A percentile compares a stretch with the other conserved stretches of the same genome.
These are phyloP conservation scores for Alosa alosa DNA, from an alignment of 2,113 vertebrate genomes.

Conservation along the genomic window DNA sequence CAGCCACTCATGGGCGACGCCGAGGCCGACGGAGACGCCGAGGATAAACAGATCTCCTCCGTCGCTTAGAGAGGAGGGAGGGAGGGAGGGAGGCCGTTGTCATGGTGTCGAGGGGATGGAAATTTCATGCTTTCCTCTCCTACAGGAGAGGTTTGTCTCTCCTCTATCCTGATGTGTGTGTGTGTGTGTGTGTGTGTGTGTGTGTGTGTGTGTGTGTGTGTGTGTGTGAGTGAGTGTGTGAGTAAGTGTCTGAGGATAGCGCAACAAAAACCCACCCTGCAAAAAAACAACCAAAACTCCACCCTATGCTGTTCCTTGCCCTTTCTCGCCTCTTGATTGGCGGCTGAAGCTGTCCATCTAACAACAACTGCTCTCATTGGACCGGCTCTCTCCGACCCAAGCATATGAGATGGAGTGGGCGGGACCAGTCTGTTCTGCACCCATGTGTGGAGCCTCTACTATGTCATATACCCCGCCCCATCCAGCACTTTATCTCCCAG, in stretches of 20 bases:
- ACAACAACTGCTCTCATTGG: not conserved
- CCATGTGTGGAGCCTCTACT: too few relatives aligned
- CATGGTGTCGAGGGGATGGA: not conserved
- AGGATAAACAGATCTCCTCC: slow-evolving; percentile 96
- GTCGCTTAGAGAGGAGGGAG: slow-evolving; percentile 80
- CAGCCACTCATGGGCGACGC: slow-evolving; percentile 96
- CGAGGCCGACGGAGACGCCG: slow-evolving; percentile 82
- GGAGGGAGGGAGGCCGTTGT: not conserved
- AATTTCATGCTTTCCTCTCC: not conserved
- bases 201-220: too few relatives aligned
- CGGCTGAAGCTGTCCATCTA: not conserved
- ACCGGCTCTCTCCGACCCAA: not conserved
- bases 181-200: not conserved
- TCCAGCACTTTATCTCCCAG: slow-evolving; percentile 67
- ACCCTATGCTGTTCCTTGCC: slow-evolving; percentile 45
- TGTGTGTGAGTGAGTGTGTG: not conserved
- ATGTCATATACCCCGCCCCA: too few relatives aligned
- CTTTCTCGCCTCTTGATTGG: not conserved
- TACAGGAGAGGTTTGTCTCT: not conserved
- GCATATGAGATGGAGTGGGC: not conserved
- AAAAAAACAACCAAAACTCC: slow-evolving; percentile 30
- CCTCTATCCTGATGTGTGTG: not conserved
- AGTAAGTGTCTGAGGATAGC: not conserved
- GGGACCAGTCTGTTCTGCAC: not conserved
- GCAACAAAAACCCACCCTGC: not conserved